Percentiles rank a stretch among this genome's conserved stretches.
These are phyloP conservation scores for Neofelis nebulosa DNA, from an alignment of 2,113 vertebrate genomes.

Conservation along the genomic window DNA sequence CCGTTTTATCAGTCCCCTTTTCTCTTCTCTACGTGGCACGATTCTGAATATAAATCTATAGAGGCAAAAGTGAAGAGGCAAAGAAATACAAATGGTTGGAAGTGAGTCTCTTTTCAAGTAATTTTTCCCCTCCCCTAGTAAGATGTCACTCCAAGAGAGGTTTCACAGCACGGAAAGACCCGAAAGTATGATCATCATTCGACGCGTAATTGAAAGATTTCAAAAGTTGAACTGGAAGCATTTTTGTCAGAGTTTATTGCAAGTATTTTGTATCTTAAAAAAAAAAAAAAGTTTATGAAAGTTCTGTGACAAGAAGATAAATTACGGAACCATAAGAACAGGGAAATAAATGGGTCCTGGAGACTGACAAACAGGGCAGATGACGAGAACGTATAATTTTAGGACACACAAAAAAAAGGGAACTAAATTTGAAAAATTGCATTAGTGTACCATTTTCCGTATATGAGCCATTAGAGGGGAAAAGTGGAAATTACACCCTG, in stretches of 20 bases:
- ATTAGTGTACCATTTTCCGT: slow-evolving; percentile 90
- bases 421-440: slow-evolving; percentile 91
- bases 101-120: slow-evolving; percentile 80
- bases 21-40: slow-evolving; percentile 58
- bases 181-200: slow-evolving; percentile 82
- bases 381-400: slow-evolving; percentile 88
- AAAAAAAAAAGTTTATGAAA: slow-evolving; percentile 85
- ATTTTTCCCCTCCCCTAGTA: slow-evolving; percentile 76
- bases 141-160: slow-evolving; percentile 79
- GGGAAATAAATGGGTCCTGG: slow-evolving; percentile 87
- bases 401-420: slow-evolving; percentile 87
- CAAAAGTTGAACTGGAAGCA: slow-evolving; percentile 85
- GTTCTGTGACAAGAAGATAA: slow-evolving; percentile 88
- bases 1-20: slow-evolving; percentile 62
- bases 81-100: slow-evolving; percentile 80
- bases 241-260: slow-evolving; percentile 86
- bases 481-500: slow-evolving; percentile 91
- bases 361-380: slow-evolving; percentile 87
- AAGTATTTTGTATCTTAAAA: slow-evolving; percentile 79
- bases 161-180: slow-evolving; percentile 71
- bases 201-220: slow-evolving; percentile 87
- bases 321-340: slow-evolving; percentile 83
- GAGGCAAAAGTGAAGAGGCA: slow-evolving; percentile 68
- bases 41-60: slow-evolving; percentile 77
- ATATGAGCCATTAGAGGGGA: slow-evolving; percentile 89